Evolutionary conservation across 2,888 invertebrate genomes (phyloP), one percentile per base, ranked within the genome.

Genomic region (Zele albiditarsus): DNA sequence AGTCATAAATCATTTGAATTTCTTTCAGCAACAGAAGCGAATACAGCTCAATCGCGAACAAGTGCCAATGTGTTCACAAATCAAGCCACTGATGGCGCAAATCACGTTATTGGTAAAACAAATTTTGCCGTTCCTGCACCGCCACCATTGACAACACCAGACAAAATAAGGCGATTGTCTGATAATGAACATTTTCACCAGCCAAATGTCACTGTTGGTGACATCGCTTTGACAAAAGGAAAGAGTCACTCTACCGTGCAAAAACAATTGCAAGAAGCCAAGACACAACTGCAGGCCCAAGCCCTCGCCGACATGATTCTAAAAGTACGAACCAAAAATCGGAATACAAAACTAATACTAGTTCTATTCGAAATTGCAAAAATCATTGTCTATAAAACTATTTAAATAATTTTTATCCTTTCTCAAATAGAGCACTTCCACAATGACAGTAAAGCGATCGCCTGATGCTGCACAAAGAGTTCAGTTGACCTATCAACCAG

Each of bases 281-380:
- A 89, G 76, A 89, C 90, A 79, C 89, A 91, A 89, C 93, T 93
- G 74, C 94, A 95, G 88, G 95, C 95, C 80, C 95, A 95, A 77
- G 94, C 95, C 4, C 90, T 95, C 60, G 95, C 95, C 78, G 95
- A 95, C 88, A 91, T 95, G 84, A 92, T 92, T 73, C 90, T 95
- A 67, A 96, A 95, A 89, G 89, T 89, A 77, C 70, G 33, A 10
- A 42, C 25, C 5, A 23, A 16, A 14, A 46, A 25, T 2, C 23
- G 31, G 28, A 8, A 92, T 93, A 90, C 92, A 92, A 82, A 77
- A 46, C 16, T n/a, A 46, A 46, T 46, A 16, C 12, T 1, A 42
- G 14, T 42, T 6, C 10, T 42, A 42, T 10, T 42, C 42, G 14
- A 46, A 57, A 65, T 60, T n/a, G n/a, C n/a, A n/a, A n/a, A n/a